Base-by-base conservation (phyloP, 37 sponge, comb jelly and placozoan species). In the Cliona cf. orientalis region DNA sequence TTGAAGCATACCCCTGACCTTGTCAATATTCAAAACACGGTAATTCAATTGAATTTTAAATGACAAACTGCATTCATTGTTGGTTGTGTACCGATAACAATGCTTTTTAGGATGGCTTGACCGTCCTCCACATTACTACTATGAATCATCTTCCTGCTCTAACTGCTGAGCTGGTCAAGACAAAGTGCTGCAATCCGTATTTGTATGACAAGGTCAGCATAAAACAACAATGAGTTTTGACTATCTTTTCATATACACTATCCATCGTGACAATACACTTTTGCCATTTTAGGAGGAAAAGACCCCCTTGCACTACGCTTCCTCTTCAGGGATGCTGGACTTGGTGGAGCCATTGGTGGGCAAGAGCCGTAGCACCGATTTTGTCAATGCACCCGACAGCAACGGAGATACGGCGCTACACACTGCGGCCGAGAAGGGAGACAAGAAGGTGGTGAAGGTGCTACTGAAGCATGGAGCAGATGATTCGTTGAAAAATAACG, bases 271-370 rank as follows among this genome's bases (percentile, higher is more conserved):
- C 14, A 49, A 9, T 49, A 9, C 53, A 19, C 14, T 9, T 9
- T 19, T 49, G 14, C 53, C 14, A 49, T 14, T 14, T 43, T n/a
- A 71, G 71, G n/a, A 71, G 4, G 14, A 29, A n/a, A 43, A 38
- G 71, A 87, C 87, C 43, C 76, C 92, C 12, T 45, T 91, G 22
- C 87, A 91, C 79, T 31, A 33, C 36, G 92, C 92, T 66, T 72
- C 62, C 21, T 32, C 35, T 25, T 9, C 58, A 26, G 60, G 68
- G 3, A 57, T 70, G 17, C 5, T 26, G 26, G 68, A 57, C 19
- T 43, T 56, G 11, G 71, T 74, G 26, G n/a, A 58, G 42, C 42
- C 80, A 17, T 80, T 91, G 22, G 37, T 91, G 60, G 28, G 59
- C 14, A 5, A 5, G 2, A 28, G 44, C 5, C 36, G n/a, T 7